Evolutionary conservation across 1,140 invertebrate genomes (phyloP).

Genomic region (Papilio helenus): DNA sequence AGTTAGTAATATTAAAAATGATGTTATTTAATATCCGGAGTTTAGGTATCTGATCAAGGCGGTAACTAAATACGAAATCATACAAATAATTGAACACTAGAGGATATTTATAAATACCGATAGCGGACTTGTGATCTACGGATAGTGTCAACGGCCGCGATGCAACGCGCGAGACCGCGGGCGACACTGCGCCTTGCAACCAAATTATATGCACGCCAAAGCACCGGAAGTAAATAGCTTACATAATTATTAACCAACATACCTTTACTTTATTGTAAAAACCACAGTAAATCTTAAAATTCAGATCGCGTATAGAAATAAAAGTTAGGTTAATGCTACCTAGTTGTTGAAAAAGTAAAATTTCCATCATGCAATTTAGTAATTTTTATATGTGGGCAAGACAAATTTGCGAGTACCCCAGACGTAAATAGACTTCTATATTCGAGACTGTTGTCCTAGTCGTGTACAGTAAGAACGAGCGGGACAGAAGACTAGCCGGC

Average conservation of each 20-base stretch:
- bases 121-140: conserved; percentile 19
- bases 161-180: neutral
- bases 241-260: conserved; percentile 3
- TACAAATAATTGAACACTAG: neutral
- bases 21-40: neutral
- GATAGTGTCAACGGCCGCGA: conserved; percentile 26
- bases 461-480: conserved; percentile 13
- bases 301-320: neutral
- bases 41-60: neutral
- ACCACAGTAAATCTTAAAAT: neutral
- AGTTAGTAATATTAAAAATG: neutral
- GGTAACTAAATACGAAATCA: neutral
- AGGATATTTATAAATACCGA: conserved; percentile 22
- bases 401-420: conserved; percentile 55
- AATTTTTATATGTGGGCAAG: conserved; percentile 50
- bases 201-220: neutral
- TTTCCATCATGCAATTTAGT: conserved; percentile 2
- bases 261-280: neutral
- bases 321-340: neutral
- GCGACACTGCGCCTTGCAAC: neutral
- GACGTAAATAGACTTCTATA: conserved; percentile 58
- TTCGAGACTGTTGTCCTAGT: conserved; percentile 30
- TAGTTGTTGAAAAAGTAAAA: neutral
- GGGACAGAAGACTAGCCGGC: conserved; percentile 12
- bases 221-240: conserved; percentile 12